phyloP scores from a whole-genome alignment of 2,888 invertebrate species.

The Spialia ferax region DNA sequence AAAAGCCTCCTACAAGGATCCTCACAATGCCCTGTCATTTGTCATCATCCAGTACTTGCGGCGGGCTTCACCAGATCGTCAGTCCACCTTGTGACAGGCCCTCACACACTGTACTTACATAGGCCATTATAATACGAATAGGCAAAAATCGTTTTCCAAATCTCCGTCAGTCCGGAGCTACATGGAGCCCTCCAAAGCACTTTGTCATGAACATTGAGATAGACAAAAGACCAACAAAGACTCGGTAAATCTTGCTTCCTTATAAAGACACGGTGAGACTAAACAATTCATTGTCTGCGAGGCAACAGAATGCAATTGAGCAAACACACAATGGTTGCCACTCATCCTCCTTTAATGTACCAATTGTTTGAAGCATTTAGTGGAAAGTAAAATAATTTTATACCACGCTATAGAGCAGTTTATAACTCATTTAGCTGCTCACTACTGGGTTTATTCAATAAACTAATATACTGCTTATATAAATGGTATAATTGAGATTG shows the following conservation, averaged over 20 bases:
- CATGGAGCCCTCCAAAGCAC: background rate
- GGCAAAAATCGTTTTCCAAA: too few relatives aligned
- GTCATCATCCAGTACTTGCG: too few relatives aligned
- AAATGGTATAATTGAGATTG: too few relatives aligned
- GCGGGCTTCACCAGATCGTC: too few relatives aligned
- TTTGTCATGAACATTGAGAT: background rate
- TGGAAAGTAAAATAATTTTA: background rate
- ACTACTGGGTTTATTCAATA: background rate
- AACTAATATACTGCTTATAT: too few relatives aligned
- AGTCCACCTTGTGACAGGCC: too few relatives aligned
- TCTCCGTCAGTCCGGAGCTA: too few relatives aligned
- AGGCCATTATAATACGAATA: too few relatives aligned
- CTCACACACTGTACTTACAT: too few relatives aligned
- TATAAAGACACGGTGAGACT: background rate
- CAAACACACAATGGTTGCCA: background rate
- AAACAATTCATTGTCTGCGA: background rate
- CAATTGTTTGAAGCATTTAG: constrained; percentile 2
- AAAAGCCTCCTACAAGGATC: too few relatives aligned
- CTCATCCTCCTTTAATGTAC: background rate
- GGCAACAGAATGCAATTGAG: background rate
- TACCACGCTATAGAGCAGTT: background rate
- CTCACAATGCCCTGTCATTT: too few relatives aligned
- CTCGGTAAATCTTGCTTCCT: background rate
- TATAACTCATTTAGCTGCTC: background rate
- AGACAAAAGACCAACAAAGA: background rate